Evolutionary conservation across 2,888 invertebrate genomes (phyloP).

Genomic region (Coenonympha glycerion): DNA sequence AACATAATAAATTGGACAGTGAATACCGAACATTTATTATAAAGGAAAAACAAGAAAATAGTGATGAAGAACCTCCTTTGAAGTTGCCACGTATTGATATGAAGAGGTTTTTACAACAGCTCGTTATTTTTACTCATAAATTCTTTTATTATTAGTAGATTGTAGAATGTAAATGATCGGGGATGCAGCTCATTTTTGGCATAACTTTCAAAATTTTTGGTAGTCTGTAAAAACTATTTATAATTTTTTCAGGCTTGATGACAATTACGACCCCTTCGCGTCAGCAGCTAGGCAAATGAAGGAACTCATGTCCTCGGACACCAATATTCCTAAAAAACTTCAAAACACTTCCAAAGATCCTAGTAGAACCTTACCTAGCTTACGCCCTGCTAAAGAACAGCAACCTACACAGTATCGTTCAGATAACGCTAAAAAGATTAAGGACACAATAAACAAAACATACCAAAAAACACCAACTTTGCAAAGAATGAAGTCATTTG

Average conservation of each 20-base stretch:
- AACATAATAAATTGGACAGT: conserved; percentile 45
- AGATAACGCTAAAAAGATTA: conserved; percentile 65
- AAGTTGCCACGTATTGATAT: conserved; percentile 65
- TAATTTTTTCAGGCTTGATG: conserved; percentile 62
- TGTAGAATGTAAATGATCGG: background rate
- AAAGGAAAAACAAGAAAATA: conserved; percentile 42
- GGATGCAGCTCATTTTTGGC: too few species aligned
- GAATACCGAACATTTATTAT: conserved; percentile 60
- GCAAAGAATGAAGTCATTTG: conserved; percentile 72
- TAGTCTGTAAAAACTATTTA: conserved; percentile 8
- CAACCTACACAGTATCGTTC: conserved; percentile 45
- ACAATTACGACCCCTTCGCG: conserved; percentile 84
- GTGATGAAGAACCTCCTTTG: conserved; percentile 63
- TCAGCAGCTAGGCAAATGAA: conserved; percentile 88
- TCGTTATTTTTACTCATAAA: too few species aligned
- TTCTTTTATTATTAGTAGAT: too few species aligned
- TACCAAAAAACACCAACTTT: conserved; percentile 72
- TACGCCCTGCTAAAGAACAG: conserved; percentile 61
- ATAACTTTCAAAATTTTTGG: background rate
- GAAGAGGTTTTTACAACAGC: too few species aligned
- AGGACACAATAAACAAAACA: conserved; percentile 70
- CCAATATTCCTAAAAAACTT: conserved; percentile 67
- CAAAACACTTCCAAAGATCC: conserved; percentile 60
- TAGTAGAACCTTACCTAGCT: conserved; percentile 62
- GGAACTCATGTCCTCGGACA: conserved; percentile 84